Evolutionary conservation across 2,797 vertebrate species (phyloP).

Genomic region (Sebastes trivittatus): DNA sequence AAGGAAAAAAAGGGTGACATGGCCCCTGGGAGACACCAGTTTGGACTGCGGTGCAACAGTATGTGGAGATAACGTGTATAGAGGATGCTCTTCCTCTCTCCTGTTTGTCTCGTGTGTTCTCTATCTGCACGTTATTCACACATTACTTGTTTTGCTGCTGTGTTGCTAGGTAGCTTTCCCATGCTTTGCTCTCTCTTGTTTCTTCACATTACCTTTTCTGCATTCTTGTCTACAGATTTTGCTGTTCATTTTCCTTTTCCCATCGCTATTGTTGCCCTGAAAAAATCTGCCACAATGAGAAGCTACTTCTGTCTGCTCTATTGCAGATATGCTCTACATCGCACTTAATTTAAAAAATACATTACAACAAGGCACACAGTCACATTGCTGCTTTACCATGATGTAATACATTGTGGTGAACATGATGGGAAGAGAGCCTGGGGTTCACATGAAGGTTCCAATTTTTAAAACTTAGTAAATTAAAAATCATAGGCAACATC

Average conservation of each 20-base stretch:
- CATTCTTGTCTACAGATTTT: not conserved
- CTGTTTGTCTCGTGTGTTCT: constrained; percentile 16
- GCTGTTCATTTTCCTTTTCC: not conserved
- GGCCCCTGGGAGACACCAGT: constrained; percentile 47
- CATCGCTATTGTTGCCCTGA: not conserved
- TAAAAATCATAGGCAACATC: not conserved
- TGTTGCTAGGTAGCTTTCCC: constrained; percentile 25
- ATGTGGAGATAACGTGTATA: constrained; percentile 16
- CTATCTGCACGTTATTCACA: constrained; percentile 16
- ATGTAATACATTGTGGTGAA: not conserved
- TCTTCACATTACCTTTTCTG: not conserved
- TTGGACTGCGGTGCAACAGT: constrained; percentile 30
- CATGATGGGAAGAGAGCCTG: not conserved
- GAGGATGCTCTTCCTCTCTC: constrained; percentile 17
- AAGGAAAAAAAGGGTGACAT: constrained; percentile 23
- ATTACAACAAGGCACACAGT: not conserved
- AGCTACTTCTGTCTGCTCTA: not conserved
- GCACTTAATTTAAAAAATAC: constrained; percentile 15
- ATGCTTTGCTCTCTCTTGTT: not conserved
- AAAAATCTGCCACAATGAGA: constrained; percentile 8
- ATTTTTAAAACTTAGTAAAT: not conserved
- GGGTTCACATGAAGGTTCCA: not conserved
- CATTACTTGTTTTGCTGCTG: not conserved
- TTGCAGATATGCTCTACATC: constrained; percentile 11
- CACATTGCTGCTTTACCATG: constrained; percentile 3